phyloP scores from a whole-genome alignment of 2,797 vertebrate species.

The Megaceryle alcyon region DNA sequence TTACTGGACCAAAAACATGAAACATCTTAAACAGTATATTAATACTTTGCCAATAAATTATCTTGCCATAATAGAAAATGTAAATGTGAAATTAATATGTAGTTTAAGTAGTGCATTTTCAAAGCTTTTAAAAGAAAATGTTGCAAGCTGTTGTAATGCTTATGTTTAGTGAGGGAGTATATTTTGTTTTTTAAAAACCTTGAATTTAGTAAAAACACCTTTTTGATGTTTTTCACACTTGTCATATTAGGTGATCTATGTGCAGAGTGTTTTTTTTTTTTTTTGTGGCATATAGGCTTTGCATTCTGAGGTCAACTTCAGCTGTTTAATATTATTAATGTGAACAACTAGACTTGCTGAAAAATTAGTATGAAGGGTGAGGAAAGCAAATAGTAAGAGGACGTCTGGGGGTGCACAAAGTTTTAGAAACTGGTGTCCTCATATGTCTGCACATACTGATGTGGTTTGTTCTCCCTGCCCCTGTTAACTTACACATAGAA shows the following conservation, averaged over 20 bases:
- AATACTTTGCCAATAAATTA: not conserved
- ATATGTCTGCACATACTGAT: not conserved
- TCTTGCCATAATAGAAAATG: not conserved
- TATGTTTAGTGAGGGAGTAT: not conserved
- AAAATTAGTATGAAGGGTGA: not conserved
- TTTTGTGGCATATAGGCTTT: not conserved
- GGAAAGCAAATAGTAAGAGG: not conserved
- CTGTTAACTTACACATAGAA: not conserved
- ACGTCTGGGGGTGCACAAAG: not conserved
- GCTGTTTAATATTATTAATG: not conserved
- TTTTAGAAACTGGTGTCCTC: not conserved
- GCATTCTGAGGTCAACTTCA: not conserved
- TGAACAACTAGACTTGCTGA: not conserved
- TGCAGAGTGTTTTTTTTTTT: not conserved
- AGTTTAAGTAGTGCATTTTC: not conserved
- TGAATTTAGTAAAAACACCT: not conserved
- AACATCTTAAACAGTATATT: not conserved
- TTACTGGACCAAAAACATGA: not conserved
- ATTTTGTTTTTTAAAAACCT: too few relatives aligned
- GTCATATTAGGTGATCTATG: not conserved
- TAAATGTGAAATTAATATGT: not conserved
- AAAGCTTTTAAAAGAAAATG: not conserved
- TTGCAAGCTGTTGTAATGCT: not conserved
- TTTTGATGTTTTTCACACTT: not conserved
- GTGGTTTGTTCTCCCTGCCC: not conserved